Conservation (phyloP, 2,113 vertebrate species). For the Myanophis thanlyinensis region DNA sequence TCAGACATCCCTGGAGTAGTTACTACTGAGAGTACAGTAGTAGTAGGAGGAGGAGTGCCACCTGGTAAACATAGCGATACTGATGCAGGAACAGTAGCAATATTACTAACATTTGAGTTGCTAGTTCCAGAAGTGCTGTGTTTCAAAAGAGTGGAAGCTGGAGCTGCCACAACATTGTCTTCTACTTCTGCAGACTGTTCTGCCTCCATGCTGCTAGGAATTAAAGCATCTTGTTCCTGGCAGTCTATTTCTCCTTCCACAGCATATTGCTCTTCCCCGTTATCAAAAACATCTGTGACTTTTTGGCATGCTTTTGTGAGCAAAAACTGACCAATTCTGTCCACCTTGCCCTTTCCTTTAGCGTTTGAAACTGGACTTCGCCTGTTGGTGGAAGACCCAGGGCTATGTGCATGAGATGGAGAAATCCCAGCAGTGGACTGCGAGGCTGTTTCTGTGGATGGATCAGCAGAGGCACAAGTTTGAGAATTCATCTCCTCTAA, state of each 20-base stretch:
- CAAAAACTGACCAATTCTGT: slow-evolving; percentile 79
- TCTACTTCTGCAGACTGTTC: slow-evolving; percentile 70
- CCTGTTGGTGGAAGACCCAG: slow-evolving; percentile 74
- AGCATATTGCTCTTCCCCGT: slow-evolving; percentile 73
- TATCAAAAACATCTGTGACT: slow-evolving; percentile 74
- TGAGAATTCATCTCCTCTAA: slow-evolving; percentile 68
- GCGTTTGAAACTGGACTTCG: slow-evolving; percentile 82
- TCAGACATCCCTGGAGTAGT: slow-evolving; percentile 58
- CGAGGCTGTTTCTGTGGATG: slow-evolving; percentile 67
- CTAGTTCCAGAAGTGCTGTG: slow-evolving; percentile 64
- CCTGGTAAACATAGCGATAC: slow-evolving; percentile 52
- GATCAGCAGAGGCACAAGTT: slow-evolving; percentile 53
- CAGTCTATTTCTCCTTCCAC: slow-evolving; percentile 71
- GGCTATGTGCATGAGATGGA: slow-evolving; percentile 81
- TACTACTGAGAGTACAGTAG: slow-evolving; percentile 31
- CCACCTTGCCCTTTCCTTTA: slow-evolving; percentile 77
- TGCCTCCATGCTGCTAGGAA: slow-evolving; percentile 59
- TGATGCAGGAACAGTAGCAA: slow-evolving; percentile 45
- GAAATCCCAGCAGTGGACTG: slow-evolving; percentile 77
- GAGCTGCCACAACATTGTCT: slow-evolving; percentile 57
- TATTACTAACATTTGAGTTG: not conserved
- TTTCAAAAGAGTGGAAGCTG: slow-evolving; percentile 61
- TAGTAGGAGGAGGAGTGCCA: slow-evolving; percentile 55
- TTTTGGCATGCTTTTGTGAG: slow-evolving; percentile 75
- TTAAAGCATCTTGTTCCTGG: slow-evolving; percentile 58